Conservation (phyloP, 2,797 vertebrate genomes). For the Falco columbarius region DNA sequence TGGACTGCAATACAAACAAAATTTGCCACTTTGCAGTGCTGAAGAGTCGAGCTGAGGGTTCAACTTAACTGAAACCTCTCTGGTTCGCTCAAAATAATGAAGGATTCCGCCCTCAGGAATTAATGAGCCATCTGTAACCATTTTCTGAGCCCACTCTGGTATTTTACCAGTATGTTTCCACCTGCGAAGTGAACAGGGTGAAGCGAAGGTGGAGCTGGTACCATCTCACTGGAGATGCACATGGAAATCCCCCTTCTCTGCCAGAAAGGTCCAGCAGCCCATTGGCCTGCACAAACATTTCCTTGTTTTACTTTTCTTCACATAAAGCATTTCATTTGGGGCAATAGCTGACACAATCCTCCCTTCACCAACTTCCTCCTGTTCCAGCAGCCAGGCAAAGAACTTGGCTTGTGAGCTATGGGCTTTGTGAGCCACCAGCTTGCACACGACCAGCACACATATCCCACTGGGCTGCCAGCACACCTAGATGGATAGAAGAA, state of each 20-base stretch:
- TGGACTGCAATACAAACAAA: fast-evolving
- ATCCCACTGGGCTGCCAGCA: not conserved
- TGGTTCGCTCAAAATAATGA: fast-evolving
- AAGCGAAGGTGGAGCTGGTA: not conserved
- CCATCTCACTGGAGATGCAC: not conserved
- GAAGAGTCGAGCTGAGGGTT: not conserved
- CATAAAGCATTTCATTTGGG: not conserved
- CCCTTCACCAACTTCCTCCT: not conserved
- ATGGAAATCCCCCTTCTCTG: not conserved
- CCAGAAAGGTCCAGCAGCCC: not conserved
- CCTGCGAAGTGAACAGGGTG: fast-evolving
- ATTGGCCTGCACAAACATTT: not conserved
- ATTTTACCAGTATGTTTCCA: not conserved
- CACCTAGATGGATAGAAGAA: not conserved
- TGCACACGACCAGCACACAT: fast-evolving
- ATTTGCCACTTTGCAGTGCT: fast-evolving
- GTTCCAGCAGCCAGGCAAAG: fast-evolving
- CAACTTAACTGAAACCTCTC: fast-evolving
- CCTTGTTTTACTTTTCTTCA: not conserved
- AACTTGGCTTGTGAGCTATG: not conserved
- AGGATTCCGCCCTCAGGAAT: not conserved
- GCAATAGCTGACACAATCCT: not conserved
- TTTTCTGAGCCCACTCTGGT: not conserved
- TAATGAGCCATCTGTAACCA: fast-evolving
- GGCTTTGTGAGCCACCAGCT: not conserved